Percentiles rank a stretch among this genome's conserved stretches.
phyloP scores from a whole-genome alignment of 2,113 vertebrate genomes.

The Boulengeromyrus knoepffleri region DNA sequence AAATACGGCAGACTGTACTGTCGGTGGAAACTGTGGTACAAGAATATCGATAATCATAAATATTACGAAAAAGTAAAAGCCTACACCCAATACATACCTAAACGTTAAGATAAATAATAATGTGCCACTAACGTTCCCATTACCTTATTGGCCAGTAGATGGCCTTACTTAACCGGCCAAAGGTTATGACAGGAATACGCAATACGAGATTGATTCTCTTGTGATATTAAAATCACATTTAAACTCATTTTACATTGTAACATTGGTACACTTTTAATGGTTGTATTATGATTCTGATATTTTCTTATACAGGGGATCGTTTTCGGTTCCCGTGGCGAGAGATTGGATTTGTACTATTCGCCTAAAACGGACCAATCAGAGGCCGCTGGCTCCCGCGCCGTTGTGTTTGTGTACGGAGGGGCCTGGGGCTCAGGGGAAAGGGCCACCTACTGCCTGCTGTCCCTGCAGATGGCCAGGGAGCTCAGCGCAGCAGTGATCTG shows the following conservation, averaged over 20 bases:
- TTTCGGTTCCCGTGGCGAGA: constrained; percentile 55
- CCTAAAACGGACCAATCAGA: constrained; percentile 24
- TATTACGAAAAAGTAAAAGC: constrained; percentile 54
- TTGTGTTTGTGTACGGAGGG: constrained; percentile 62
- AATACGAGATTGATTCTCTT: not conserved
- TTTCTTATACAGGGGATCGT: constrained; percentile 44
- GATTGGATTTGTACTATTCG: constrained; percentile 58
- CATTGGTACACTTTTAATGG: not conserved
- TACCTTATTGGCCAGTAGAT: not conserved
- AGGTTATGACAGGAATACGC: not conserved
- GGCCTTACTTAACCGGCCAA: not conserved
- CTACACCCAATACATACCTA: not conserved
- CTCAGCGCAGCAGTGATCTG: constrained; percentile 56
- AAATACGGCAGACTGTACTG: constrained; percentile 56
- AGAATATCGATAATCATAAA: constrained; percentile 44
- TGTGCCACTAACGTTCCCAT: not conserved
- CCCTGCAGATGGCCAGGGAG: constrained; percentile 56
- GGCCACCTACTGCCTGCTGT: constrained; percentile 58
- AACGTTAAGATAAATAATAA: not conserved
- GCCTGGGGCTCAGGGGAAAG: constrained; percentile 60
- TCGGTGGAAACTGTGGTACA: constrained; percentile 57
- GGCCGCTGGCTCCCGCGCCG: constrained; percentile 31
- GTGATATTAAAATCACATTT: not conserved
- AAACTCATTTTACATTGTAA: not conserved
- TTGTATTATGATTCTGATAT: not conserved